Evolutionary conservation across 2,113 vertebrate genomes (phyloP), one percentile per base, ranked within the genome.

Genomic region (Columbina picui): DNA sequence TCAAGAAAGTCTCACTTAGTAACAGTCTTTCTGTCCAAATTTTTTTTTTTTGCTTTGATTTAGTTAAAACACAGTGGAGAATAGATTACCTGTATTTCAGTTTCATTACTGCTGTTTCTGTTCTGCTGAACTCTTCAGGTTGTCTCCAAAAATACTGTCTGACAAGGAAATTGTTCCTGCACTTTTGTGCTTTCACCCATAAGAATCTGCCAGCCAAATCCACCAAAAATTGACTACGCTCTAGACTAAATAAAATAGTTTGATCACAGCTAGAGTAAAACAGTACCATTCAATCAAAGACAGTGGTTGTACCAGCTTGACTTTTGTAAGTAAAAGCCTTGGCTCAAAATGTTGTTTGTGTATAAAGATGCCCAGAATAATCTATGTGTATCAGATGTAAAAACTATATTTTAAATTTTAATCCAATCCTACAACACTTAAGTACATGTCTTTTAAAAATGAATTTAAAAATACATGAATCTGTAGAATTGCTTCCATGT

Each of bases 101-200:
- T 86, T 89, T 84, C 71, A 84, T 20, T 73, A 27, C 63, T 84
- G 60, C 30, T 73, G 10, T 73, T 76, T 87, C 69, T 69, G 27
- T 89, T 92, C 61, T 45, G 45, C 65, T 85, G 84, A 89, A 89
- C n/a, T 83, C 78, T 79, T 19, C 8, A 29, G 36, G 65, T 53
- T 96, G 59, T 89, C 94, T 96, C 49, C 45, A 95, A 71, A 93
- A 84, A 87, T 65, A 55, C 74, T 49, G 18, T 61, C 85, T 96
- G 84, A 89, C 84, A 93, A 87, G 81, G 45, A 93, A 96, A 96
- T 91, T 85, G 65, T 83, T 96, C 94, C 87, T 36, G 79, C 30
- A 6, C 10, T 41, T 96, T 89, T 82, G 30, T 95, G 43, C 36
- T 94, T 89, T 89, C 61, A 73, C 27, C 34, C 36, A 50, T 49